A percentile compares a stretch with the other conserved stretches of the same genome.
phyloP scores from a whole-genome alignment of 2,113 vertebrate species.

The Macrotus californicus region DNA sequence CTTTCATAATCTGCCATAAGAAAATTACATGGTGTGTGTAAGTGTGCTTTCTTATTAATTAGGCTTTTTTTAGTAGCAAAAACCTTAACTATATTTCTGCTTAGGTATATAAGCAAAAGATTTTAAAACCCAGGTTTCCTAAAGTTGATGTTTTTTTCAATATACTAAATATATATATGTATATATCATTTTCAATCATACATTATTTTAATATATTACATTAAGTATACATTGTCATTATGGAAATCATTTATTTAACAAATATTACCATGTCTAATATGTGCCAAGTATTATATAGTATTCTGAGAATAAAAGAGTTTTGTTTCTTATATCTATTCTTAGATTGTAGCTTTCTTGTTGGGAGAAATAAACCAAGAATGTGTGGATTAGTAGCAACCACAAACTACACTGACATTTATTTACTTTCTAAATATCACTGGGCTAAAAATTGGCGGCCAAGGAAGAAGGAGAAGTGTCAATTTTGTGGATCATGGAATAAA shows the following conservation, averaged over 20 bases:
- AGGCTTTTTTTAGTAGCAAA: constrained; percentile 37
- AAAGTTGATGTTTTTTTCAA: background rate
- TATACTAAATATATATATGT: background rate
- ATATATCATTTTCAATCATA: constrained; percentile 2
- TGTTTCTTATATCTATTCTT: background rate
- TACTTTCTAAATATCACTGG: background rate
- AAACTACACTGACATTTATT: background rate
- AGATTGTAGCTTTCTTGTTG: background rate
- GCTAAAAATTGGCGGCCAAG: background rate
- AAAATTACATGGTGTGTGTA: constrained; percentile 54
- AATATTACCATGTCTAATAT: background rate
- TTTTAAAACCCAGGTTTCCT: constrained; percentile 16
- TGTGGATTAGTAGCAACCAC: background rate
- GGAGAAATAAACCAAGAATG: background rate
- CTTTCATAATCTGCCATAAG: constrained; percentile 31
- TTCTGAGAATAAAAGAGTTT: background rate
- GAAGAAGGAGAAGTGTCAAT: background rate
- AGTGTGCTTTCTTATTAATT: constrained; percentile 51
- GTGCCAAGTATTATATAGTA: background rate
- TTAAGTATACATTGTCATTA: background rate
- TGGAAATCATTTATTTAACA: background rate
- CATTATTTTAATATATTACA: background rate
- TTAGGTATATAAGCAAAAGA: background rate
- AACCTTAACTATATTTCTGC: constrained; percentile 15
- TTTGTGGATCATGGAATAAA: background rate